Base-by-base conservation (phyloP, 2,888 invertebrate genomes). In the Andrena fulva region DNA sequence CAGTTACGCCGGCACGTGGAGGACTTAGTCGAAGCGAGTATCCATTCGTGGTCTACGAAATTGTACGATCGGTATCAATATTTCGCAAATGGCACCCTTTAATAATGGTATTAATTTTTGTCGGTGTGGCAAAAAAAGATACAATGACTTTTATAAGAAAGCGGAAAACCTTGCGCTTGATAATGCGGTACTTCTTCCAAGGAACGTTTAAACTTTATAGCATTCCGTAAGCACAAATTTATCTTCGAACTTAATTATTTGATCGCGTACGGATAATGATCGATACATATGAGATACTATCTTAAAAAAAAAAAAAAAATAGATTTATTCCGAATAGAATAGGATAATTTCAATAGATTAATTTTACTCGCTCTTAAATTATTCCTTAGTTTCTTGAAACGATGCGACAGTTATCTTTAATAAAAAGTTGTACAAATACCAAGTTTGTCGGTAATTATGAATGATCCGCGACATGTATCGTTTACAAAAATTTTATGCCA, bases 11-110 rank as follows among this genome's bases (percentile, higher is more conserved):
- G 97, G 80, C 96, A 98, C 86, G 98, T 99, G 1, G 99, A 99
- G 92, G 96, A 97, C 78, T 96, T 99, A 94, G 99, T 99, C 54
- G 97, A 98, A 91, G 97, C 98, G 92, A 99, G 99, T 89, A 96
- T 99, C 59, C 97, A 99, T 94, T 99, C 99, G 73, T 96, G 99
- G 87, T 99, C 99, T 85, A 99, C 99, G 10, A 97, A 99, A 91
- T 96, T 99, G 82, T 99, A 99, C 95, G 99, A 99, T 95, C 98
- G 99, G 94, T 99, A 99, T 95, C 99, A 99, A 95, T 99, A 99
- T 95, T 97, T 99, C 93, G 99, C 99, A 92, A 99, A 99, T 95
- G 99, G 99, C 86, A 99, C 99, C 92, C 96, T 97, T 90, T 97
- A 96, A 94, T 92, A 85, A 82, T 80, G 84, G 82, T 60, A 77